These are phyloP conservation scores for Melanotaenia pygmaea DNA, from an alignment of 2,797 vertebrate species.

Conservation along the genomic window DNA sequence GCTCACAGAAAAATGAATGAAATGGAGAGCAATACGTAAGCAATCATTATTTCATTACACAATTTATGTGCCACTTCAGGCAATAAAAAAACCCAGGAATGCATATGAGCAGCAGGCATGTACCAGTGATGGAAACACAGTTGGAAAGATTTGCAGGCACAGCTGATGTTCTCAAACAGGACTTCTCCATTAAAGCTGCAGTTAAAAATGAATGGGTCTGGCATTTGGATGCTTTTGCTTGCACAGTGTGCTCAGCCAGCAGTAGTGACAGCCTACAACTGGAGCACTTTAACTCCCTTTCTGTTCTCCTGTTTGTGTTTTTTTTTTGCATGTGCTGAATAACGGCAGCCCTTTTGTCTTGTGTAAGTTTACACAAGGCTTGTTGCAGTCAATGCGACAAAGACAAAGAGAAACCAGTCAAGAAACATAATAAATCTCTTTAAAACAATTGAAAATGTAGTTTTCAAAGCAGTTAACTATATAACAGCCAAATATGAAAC, in stretches of 20 bases:
- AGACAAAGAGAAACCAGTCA: slow-evolving; percentile 6
- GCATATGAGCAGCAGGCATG: slow-evolving; percentile 2
- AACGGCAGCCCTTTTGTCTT: slow-evolving; percentile 20
- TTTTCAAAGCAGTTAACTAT: background rate
- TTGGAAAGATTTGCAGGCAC: slow-evolving; percentile 10
- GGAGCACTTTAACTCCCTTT: slow-evolving; percentile 56
- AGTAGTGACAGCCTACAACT: slow-evolving; percentile 10
- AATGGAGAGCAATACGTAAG: background rate
- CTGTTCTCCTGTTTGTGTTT: slow-evolving; percentile 15
- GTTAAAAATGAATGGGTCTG: slow-evolving; percentile 71
- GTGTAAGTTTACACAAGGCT: slow-evolving; percentile 53
- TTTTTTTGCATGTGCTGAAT: slow-evolving; percentile 9
- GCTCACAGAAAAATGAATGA: background rate
- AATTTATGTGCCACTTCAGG: background rate
- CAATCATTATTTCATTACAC: slow-evolving; percentile 6
- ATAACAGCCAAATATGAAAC: background rate
- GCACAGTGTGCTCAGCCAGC: slow-evolving; percentile 16
- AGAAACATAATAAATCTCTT: background rate
- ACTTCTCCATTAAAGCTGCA: slow-evolving; percentile 69
- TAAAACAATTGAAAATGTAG: background rate
- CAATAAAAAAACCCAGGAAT: slow-evolving; percentile 28
- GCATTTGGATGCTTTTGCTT: slow-evolving; percentile 36
- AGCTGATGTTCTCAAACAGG: slow-evolving; percentile 28
- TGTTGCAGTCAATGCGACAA: slow-evolving; percentile 26
- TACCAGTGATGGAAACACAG: slow-evolving; percentile 8